Evolutionary conservation across 2,797 vertebrate genomes (phyloP).

Genomic region (Remorina albescens): DNA sequence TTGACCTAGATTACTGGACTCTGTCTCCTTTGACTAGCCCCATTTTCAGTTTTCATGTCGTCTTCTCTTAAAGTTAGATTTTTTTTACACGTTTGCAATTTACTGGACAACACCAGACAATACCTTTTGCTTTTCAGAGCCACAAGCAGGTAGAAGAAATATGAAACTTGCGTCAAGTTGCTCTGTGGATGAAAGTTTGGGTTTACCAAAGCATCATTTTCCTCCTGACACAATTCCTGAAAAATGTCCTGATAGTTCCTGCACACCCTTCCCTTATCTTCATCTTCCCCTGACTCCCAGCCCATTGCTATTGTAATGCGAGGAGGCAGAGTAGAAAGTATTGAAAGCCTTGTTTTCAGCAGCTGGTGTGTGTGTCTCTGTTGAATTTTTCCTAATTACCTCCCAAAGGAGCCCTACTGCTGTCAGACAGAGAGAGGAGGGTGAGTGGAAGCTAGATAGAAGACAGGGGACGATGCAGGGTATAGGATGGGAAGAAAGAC

Average conservation of each 20-base stretch:
- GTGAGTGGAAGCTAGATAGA: constrained; percentile 48
- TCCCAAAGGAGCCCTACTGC: constrained; percentile 82
- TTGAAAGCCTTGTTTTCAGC: constrained; percentile 79
- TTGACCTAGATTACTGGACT: constrained; percentile 58
- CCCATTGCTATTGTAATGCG: constrained; percentile 73
- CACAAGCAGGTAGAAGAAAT: constrained; percentile 38
- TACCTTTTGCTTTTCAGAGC: constrained; percentile 44
- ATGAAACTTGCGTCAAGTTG: constrained; percentile 42
- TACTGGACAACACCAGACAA: constrained; percentile 25
- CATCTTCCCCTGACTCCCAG: constrained; percentile 44
- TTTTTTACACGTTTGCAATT: constrained; percentile 41
- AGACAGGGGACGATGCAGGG: constrained; percentile 45
- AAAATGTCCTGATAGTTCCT: constrained; percentile 59
- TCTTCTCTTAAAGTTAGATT: constrained; percentile 23
- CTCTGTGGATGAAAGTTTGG: constrained; percentile 35
- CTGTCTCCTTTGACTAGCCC: constrained; percentile 43
- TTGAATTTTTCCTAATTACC: constrained; percentile 86
- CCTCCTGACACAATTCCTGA: constrained; percentile 40
- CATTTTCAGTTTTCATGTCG: constrained; percentile 33
- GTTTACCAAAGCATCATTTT: constrained; percentile 62
- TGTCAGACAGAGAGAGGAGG: constrained; percentile 72
- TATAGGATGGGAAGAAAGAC: constrained; percentile 58
- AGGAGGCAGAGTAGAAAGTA: constrained; percentile 60
- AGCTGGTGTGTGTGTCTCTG: constrained; percentile 80
- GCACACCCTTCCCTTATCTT: constrained; percentile 33